Conservation (phyloP, 2,113 vertebrate genomes). For the Pterocles gutturalis region DNA sequence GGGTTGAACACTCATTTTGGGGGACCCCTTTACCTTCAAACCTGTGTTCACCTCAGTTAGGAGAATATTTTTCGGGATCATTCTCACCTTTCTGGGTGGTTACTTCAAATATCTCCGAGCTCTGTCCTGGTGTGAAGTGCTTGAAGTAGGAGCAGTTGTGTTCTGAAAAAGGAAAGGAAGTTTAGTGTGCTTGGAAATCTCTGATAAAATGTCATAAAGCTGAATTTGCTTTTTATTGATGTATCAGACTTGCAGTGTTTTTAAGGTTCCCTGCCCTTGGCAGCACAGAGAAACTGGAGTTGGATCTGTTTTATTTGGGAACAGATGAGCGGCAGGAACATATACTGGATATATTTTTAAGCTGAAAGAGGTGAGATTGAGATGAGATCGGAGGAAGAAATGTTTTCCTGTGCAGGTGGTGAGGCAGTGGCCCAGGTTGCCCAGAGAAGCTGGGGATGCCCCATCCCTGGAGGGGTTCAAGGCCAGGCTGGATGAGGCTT, state of each 20-base stretch:
- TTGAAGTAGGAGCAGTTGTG: conserved; percentile 93
- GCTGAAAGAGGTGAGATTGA: too few relatives aligned
- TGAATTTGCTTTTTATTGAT: not conserved
- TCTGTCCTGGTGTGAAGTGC: conserved; percentile 91
- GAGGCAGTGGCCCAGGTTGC: too few relatives aligned
- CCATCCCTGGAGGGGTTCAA: too few relatives aligned
- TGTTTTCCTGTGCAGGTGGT: too few relatives aligned
- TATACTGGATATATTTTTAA: too few relatives aligned
- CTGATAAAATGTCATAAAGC: not conserved
- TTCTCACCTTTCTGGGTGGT: conserved; percentile 93
- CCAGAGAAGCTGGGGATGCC: too few relatives aligned
- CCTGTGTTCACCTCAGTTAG: not conserved
- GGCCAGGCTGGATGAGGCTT: too few relatives aligned
- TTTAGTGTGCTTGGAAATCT: not conserved
- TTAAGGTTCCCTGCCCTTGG: not conserved
- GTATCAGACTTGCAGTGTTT: not conserved
- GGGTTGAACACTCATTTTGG: not conserved
- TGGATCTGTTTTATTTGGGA: not conserved
- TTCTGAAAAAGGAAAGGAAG: conserved; percentile 74
- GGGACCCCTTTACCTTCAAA: not conserved
- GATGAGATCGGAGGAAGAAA: too few relatives aligned
- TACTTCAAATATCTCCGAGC: conserved; percentile 89
- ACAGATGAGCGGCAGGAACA: rapidly evolving
- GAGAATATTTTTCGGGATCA: not conserved
- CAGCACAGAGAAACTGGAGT: rapidly evolving